Evolutionary conservation across 2,113 vertebrate genomes (phyloP), one percentile per base, ranked within the genome.

Genomic region (Lamprotornis superbus): DNA sequence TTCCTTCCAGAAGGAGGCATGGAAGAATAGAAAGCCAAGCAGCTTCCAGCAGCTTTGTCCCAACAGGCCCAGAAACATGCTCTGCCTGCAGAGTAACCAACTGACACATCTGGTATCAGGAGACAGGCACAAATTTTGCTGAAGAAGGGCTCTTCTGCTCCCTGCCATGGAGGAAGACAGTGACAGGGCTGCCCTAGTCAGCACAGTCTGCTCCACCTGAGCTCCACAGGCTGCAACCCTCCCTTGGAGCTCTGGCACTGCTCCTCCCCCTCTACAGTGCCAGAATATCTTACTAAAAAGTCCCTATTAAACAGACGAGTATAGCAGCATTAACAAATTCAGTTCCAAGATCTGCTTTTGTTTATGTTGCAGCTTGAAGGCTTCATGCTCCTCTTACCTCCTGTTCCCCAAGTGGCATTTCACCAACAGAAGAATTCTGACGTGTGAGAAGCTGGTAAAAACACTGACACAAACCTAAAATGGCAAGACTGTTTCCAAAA

Each of bases 191-290:
- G 35, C 50, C 37, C 23, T 5, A 25, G 40, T 14, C 50, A 61
- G 50, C 40, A 30, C 40, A 47, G 68, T 8, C 71, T 18, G 27
- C 25, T n/a, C n/a, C 63, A 35, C 33, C 25, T 5, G 3, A 60
- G 39, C 28, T 55, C 44, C 63, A n/a, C 28, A 27, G 55, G 30
- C 64, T 40, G n/a, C 57, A 61, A 19, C 8, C 44, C 39, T 31
- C 31, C 21, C 55, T 49, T 8, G 10, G 8, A 22, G 55, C 0
- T 0, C n/a, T 7, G 7, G 39, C 9, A 2, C 2, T 30, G n/a
- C 68, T 61, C 27, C 16, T 21, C 17, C 8, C 18, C 17, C 15
- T 3, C 17, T 6, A 12, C 6, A 20, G 12, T 5, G 30, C 14
- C 18, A 61, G 57, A 80, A 39, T 11, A 65, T 57, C 49, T 30